phyloP scores from a whole-genome alignment of 2,113 vertebrate species.

The Parotia lawesii region DNA sequence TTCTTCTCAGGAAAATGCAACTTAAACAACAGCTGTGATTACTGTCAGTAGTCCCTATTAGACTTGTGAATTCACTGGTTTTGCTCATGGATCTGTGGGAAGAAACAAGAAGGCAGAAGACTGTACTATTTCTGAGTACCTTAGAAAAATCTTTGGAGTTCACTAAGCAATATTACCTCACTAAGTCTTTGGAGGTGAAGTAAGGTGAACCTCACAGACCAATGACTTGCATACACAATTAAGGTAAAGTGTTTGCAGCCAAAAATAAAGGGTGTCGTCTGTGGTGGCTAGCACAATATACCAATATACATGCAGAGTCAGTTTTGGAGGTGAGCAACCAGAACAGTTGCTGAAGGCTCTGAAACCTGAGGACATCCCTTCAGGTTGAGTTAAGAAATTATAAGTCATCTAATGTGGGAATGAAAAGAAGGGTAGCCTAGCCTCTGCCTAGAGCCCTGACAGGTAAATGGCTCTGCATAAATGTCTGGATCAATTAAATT shows the following conservation, averaged over 20 bases:
- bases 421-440: constrained; percentile 5
- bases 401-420: constrained; percentile 60
- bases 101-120: neutral
- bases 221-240: neutral
- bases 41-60: neutral
- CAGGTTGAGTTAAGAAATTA: constrained; percentile 52
- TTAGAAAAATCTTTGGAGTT: neutral
- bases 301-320: constrained; percentile 52
- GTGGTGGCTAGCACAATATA: constrained; percentile 51
- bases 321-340: constrained; percentile 38
- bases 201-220: constrained; percentile 55
- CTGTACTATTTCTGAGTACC: neutral
- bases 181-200: neutral
- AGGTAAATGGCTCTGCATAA: constrained; percentile 42
- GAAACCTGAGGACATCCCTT: constrained; percentile 4
- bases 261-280: constrained; percentile 45
- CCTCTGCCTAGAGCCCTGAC: constrained; percentile 16
- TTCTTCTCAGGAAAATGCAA: neutral
- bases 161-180: neutral
- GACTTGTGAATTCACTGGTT: neutral
- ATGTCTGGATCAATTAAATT: constrained; percentile 55
- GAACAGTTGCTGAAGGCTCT: constrained; percentile 24
- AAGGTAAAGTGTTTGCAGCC: constrained; percentile 17
- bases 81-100: neutral
- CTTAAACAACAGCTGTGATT: neutral